These are phyloP conservation scores for Pachyuromys duprasi DNA, from an alignment of 2,797 vertebrate species.

Conservation along the genomic window DNA sequence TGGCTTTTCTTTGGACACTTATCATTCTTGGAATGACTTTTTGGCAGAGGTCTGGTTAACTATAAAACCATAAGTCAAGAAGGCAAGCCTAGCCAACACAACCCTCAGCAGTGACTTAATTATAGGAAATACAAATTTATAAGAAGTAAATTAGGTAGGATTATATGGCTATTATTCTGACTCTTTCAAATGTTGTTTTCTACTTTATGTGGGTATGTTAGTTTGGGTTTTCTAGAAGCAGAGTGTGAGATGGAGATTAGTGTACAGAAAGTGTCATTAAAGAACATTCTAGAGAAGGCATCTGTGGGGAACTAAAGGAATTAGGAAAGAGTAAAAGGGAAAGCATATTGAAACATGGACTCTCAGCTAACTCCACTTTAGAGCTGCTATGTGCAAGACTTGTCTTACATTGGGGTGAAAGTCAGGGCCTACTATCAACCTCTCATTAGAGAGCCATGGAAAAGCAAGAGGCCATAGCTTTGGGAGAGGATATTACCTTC, in stretches of 20 bases:
- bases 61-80: slow-evolving; percentile 53
- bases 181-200: background rate
- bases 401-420: background rate
- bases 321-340: background rate
- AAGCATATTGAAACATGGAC: background rate
- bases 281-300: background rate
- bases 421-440: background rate
- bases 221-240: slow-evolving; percentile 18
- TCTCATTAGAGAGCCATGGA: background rate
- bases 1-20: slow-evolving; percentile 34
- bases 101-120: slow-evolving; percentile 61
- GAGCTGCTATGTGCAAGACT: background rate
- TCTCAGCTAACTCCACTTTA: background rate
- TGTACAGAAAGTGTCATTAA: background rate
- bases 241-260: background rate
- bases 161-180: slow-evolving; percentile 42
- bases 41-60: slow-evolving; percentile 37
- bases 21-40: slow-evolving; percentile 43
- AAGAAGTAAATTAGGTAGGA: slow-evolving; percentile 61
- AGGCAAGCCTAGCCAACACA: slow-evolving; percentile 43
- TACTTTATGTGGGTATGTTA: background rate
- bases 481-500: background rate
- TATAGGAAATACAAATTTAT: slow-evolving; percentile 52
- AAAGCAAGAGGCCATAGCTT: background rate
- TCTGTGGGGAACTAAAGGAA: background rate